A percentile compares a stretch with the other conserved stretches of the same genome.
Evolutionary conservation across 1,140 invertebrate species (phyloP).

Genomic region (honey bee (Apis mellifera)): Amel_HAv3.1 CM009933.2:9643501-9644000

Average conservation of each 20-base stretch:
- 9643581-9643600: conserved; percentile 6
- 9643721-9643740: neutral
- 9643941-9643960: neutral
- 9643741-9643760: neutral
- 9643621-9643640: conserved; percentile 31
- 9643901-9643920: neutral
- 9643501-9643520: neutral
- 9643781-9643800: neutral
- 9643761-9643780: neutral
- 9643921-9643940: neutral
- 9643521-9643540: neutral
- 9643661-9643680: neutral
- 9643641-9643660: conserved; percentile 38
- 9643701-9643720: neutral
- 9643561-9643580: neutral
- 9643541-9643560: conserved; percentile 21
- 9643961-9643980: neutral
- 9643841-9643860: neutral
- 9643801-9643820: neutral
- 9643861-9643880: too few species aligned
- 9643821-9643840: neutral
- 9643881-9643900: too few species aligned
- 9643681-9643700: neutral
- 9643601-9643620: conserved; percentile 25
- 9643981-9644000: too few species aligned